These are phyloP conservation scores for Ptychochromis oligacanthus DNA, from an alignment of 2,113 vertebrate species.

Conservation along the genomic window DNA sequence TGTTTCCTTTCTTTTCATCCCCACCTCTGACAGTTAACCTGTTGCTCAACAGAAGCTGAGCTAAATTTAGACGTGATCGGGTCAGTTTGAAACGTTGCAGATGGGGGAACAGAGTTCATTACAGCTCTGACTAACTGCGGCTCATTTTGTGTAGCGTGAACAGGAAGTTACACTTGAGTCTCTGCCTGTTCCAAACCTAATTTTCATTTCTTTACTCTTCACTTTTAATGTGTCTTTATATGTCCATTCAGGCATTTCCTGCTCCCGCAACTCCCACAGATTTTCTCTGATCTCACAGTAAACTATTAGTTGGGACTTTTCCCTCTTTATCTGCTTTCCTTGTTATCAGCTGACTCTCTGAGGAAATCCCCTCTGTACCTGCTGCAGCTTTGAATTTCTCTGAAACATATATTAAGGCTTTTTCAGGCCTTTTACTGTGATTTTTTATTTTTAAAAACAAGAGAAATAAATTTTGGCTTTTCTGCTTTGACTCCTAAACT, in stretches of 20 bases:
- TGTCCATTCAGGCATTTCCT: background rate
- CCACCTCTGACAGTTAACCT: background rate
- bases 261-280: background rate
- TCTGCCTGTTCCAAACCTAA: background rate
- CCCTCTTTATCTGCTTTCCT: background rate
- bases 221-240: rapidly evolving
- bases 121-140: background rate
- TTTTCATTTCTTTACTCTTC: background rate
- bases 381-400: background rate
- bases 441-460: background rate
- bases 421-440: background rate
- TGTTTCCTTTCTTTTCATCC: background rate
- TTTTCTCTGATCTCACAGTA: background rate
- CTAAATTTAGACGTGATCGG: background rate
- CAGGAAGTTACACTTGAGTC: background rate
- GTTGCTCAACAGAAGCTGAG: background rate
- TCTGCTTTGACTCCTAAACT: rapidly evolving
- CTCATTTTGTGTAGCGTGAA: background rate
- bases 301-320: background rate
- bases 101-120: background rate
- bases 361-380: background rate
- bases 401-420: background rate
- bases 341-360: background rate
- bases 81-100: background rate
- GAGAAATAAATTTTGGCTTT: rapidly evolving